phyloP scores from a whole-genome alignment of 1,140 invertebrate genomes.

The Protaetia brevitarsis region DNA sequence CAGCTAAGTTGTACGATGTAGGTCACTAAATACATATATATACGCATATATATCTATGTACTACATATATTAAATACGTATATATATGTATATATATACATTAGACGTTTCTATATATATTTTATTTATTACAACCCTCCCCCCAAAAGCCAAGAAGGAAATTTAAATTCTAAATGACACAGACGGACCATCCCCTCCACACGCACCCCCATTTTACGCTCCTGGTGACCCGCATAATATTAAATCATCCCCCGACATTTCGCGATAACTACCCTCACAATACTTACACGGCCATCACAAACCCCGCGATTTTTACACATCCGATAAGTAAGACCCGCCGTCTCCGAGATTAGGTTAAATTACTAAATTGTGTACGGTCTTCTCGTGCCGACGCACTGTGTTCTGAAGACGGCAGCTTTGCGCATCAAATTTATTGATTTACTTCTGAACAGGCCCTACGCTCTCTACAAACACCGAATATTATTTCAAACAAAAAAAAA shows the following conservation, averaged over 20 bases:
- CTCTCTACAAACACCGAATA: background rate
- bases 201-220: too few relatives aligned
- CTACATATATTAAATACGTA: too few relatives aligned
- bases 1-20: constrained; percentile 5
- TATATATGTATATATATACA: background rate
- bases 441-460: background rate
- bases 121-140: too few relatives aligned
- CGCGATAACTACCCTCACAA: too few relatives aligned
- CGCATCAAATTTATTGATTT: constrained; percentile 14
- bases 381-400: background rate
- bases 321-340: background rate
- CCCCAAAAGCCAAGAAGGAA: too few relatives aligned
- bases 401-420: background rate
- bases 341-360: background rate
- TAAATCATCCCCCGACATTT: too few relatives aligned
- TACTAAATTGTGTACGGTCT: constrained; percentile 1
- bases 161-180: too few relatives aligned
- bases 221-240: too few relatives aligned
- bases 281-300: too few relatives aligned
- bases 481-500: background rate
- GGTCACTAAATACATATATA: background rate
- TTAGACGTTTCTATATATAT: background rate
- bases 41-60: too few relatives aligned
- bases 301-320: background rate
- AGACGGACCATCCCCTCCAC: too few relatives aligned